Evolutionary conservation across 2,113 vertebrate genomes (phyloP).

Genomic region (Upupa epops): DNA sequence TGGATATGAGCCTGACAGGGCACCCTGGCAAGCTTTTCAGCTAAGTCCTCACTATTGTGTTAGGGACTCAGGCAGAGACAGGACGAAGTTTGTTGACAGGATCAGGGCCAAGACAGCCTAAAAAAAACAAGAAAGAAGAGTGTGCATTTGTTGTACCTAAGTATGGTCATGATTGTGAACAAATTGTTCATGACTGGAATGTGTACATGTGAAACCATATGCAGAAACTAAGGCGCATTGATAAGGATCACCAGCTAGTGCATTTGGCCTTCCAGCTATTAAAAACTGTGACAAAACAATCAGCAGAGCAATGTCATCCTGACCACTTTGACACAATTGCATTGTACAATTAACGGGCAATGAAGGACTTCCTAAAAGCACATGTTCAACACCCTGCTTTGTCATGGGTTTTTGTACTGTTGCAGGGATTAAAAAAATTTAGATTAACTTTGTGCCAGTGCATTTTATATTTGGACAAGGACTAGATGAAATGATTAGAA

Average conservation of each 20-base stretch:
- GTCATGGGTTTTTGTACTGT: conserved; percentile 60
- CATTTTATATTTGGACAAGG: conserved; percentile 71
- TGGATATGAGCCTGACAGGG: neutral
- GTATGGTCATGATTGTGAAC: neutral
- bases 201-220: neutral
- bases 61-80: neutral
- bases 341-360: conserved; percentile 51
- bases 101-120: neutral
- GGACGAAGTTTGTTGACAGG: neutral
- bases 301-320: conserved; percentile 35
- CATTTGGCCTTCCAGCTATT: conserved; percentile 38
- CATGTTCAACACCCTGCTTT: conserved; percentile 52
- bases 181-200: neutral
- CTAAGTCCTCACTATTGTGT: neutral
- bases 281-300: conserved; percentile 39
- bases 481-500: conserved; percentile 73
- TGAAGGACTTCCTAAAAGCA: conserved; percentile 58
- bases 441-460: conserved; percentile 71
- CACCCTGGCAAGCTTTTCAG: neutral
- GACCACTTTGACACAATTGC: conserved; percentile 45
- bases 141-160: neutral
- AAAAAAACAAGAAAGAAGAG: neutral
- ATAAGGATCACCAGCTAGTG: conserved; percentile 6
- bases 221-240: neutral
- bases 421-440: conserved; percentile 58